Base-by-base conservation (phyloP, 2,113 vertebrate genomes). In the Malurus melanocephalus region DNA sequence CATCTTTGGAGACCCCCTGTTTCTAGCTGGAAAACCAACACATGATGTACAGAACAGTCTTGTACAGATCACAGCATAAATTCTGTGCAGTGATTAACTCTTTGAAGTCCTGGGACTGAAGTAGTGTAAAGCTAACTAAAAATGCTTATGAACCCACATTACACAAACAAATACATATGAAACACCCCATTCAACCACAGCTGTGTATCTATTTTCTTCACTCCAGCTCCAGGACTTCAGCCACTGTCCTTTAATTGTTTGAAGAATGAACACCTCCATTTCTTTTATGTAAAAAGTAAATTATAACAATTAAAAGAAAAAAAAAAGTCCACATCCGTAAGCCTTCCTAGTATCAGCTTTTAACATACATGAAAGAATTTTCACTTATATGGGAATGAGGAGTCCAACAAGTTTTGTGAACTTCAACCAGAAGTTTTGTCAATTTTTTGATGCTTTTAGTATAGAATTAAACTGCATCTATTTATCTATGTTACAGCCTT, bases 401-500 rank as follows among this genome's bases (percentile, higher is more conserved):
- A 46, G 3, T 69, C 88, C 16, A 75, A 85, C 7, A 55, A 33
- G 5, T 66, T 38, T 38, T 38, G 38, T 38, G 38, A 38, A 38
- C 38, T 38, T 38, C 38, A 38, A 11, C 38, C 38, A 38, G 21
- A 48, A 48, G 46, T 48, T 48, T 6, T 43, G 12, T 52, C 40
- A 82, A 55, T 21, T 53, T 49, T 78, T 51, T 20, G 3, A 40
- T 46, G 28, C 51, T 92, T 87, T 57, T 8, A 40, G 14, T 40
- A 72, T 11, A 61, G 46, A 67, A 77, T 75, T 89, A 88, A 92
- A 83, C 43, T 49, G 11, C 42, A 86, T 71, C 7, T 76, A 78
- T 91, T 86, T 88, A 89, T 85, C 68, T 56, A 75, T 72, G 51
- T 66, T 86, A 81, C 46, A 89, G 43, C 21, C 46, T 88, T 91